phyloP scores from a whole-genome alignment of 2,888 invertebrate species.

The Seira musarum region DNA sequence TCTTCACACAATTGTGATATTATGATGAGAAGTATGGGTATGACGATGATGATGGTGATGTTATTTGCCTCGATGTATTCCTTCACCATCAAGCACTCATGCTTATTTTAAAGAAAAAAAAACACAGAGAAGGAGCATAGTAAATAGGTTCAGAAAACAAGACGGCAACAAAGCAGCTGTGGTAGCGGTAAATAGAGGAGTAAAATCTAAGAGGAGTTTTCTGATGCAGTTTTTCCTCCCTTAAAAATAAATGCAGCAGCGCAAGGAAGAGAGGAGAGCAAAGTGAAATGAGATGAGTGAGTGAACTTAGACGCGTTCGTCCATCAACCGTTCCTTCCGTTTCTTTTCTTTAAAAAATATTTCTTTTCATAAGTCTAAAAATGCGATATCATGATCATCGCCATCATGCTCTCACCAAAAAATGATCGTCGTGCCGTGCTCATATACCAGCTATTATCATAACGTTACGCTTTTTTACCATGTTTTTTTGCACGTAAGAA shows the following conservation, averaged over 20 bases:
- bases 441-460: constrained; percentile 2
- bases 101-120: background rate
- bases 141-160: constrained; percentile 2
- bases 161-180: constrained; percentile 23
- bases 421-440: constrained; percentile 15
- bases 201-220: constrained; percentile 26
- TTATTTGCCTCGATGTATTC: background rate
- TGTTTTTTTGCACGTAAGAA: constrained; percentile 3
- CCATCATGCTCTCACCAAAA: background rate
- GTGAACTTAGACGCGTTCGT: constrained; percentile 52
- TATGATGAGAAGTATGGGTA: constrained; percentile 7
- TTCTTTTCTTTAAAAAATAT: constrained; percentile 15
- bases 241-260: background rate
- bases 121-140: background rate
- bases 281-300: constrained; percentile 15
- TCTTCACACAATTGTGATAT: constrained; percentile 48
- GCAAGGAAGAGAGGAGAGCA: background rate
- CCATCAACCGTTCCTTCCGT: constrained; percentile 55
- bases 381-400: constrained; percentile 10
- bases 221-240: background rate
- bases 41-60: background rate
- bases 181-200: constrained; percentile 46
- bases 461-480: constrained; percentile 8
- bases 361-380: constrained; percentile 24
- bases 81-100: background rate